Base-by-base conservation (phyloP, 2,797 vertebrate species). In the Tokudaia tokunoshimensis region DNA sequence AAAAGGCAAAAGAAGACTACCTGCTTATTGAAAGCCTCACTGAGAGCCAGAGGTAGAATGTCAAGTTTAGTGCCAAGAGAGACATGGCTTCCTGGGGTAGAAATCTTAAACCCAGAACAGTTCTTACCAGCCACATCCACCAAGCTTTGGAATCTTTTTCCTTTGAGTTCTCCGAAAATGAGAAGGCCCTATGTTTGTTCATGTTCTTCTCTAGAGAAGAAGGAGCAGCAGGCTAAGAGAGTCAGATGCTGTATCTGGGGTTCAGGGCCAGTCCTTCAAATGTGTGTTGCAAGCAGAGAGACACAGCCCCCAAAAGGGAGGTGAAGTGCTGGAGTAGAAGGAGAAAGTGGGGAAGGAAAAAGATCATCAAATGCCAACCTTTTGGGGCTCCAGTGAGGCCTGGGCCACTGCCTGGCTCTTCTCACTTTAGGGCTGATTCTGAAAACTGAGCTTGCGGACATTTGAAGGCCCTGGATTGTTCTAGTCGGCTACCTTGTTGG, bases 91-190 rank as follows among this genome's bases (percentile, higher is more conserved):
- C 76, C 15, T 65, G 75, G 41, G 20, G 52, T 3, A 17, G 37
- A 87, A 80, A 50, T 55, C 72, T 80, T 80, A 26, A 4, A 76
- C 17, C 19, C 29, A 44, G 44, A 85, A 61, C 29, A 81, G 59
- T 11, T 74, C 13, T n/a, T 63, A 6, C 13, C 11, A 63, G 55
- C 3, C 17, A 12, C 4, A n/a, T 57, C 65, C 8, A 47, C 17
- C 85, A 57, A 8, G 19, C 37, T 90, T 1, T 2, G 15, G 63
- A 83, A 44, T 11, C 15, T 22, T 87, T 74, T 85, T 41, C 19
- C 59, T 81, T 37, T 4, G 65, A 72, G 52, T 85, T 94, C 61
- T 93, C n/a, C 61, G 83, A 65, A 93, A 88, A 24, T 65, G 41
- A 95, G 41, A 95, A 22, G 22, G 50, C 13, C 17, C 89, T 81